Evolutionary conservation across 2,888 invertebrate genomes (phyloP).

Genomic region (Mesochorus sp.): DNA sequence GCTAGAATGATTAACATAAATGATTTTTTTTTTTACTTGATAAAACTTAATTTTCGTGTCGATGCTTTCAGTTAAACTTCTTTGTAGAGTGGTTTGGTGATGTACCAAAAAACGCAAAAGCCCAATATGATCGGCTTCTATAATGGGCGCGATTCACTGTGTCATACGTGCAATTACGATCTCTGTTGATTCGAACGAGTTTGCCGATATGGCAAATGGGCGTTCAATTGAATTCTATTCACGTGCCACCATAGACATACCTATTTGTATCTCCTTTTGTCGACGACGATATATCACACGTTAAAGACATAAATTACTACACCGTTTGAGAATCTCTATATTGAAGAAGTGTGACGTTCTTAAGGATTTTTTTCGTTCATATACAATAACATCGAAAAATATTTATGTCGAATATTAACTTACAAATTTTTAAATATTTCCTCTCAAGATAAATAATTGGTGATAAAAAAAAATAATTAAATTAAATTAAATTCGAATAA

Average conservation of each 20-base stretch:
- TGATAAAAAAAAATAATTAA: not conserved
- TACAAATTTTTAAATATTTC: no score
- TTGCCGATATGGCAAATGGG: slow-evolving; percentile 52
- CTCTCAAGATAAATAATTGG: no score
- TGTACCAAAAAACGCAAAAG: not conserved
- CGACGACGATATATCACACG: slow-evolving; percentile 33
- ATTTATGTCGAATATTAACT: not conserved
- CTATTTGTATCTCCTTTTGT: slow-evolving; percentile 53
- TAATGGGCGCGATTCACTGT: slow-evolving; percentile 53
- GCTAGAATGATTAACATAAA: no score
- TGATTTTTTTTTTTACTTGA: not conserved
- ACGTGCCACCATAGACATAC: slow-evolving; percentile 32
- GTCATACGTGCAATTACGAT: slow-evolving; percentile 35
- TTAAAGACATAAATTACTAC: slow-evolving; percentile 34
- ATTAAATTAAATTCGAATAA: not conserved
- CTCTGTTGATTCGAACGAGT: slow-evolving; percentile 45
- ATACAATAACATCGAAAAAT: slow-evolving; percentile 12
- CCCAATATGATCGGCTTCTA: slow-evolving; percentile 6
- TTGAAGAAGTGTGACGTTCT: slow-evolving; percentile 36
- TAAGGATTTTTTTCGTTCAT: not conserved
- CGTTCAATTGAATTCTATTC: slow-evolving; percentile 41
- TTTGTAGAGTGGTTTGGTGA: not conserved
- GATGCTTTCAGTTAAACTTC: no score
- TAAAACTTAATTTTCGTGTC: no score
- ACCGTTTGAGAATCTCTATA: slow-evolving; percentile 2